Evolutionary conservation across 2,888 invertebrate genomes (phyloP), one percentile per base, ranked within the genome.

Genomic region (Leptinotarsa haldemani): DNA sequence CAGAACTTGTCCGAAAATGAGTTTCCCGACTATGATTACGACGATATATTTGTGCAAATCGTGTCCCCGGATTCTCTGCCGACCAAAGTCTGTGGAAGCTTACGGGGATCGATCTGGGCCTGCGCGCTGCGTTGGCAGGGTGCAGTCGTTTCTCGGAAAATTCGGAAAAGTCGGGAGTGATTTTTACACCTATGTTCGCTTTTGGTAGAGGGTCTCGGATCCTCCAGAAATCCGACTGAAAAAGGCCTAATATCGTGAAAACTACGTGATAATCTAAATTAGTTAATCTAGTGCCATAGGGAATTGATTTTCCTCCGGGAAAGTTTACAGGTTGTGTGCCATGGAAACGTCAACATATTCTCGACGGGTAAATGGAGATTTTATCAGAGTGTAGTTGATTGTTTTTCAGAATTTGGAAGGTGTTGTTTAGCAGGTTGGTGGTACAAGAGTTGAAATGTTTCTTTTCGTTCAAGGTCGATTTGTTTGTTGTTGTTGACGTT

Each of bases 121-220:
- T 70, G 72, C 72, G 75, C 75, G 22, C 66, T 56, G 13, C 48
- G 67, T 16, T 63, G 67, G 70, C 72, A 75, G 75, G 75, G 72
- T 72, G 75, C 75, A 75, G 75, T 75, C 74, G 69, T 71, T 63
- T 16, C 52, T 72, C 48, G 67, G 75, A 67, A 70, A 74, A 67
- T 46, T 73, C 68, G 69, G 66, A 73, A 73, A 69, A 69, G 22
- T 70, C 70, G 50, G 18, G 40, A 48, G 68, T n/a, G 67, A 69
- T 52, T 70, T 69, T 73, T 52, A 64, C 75, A 75, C 71, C 71
- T 72, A 71, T 53, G 69, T 71, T 65, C 61, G 40, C 18, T 65
- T 56, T 48, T 71, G 48, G 56, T 71, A 71, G 68, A 58, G 64
- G 56, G 30, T 46, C 58, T 52, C 48, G 68, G 53, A 47, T 48